Evolutionary conservation across 2,113 vertebrate genomes (phyloP), one percentile per base, ranked within the genome.

Genomic region (Prietella phreatophila): DNA sequence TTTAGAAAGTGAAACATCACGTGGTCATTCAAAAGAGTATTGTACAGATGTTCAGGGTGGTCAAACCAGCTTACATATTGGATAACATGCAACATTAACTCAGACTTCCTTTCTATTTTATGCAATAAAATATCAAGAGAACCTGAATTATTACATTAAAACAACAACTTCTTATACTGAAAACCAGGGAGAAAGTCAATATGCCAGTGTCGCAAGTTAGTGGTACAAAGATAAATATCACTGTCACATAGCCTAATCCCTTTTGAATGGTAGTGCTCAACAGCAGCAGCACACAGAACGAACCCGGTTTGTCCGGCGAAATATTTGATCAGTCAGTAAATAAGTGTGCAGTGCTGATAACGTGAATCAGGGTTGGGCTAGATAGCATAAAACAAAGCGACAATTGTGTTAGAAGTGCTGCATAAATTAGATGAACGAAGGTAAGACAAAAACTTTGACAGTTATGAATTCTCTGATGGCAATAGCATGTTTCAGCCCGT

Each of bases 371-470:
- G 71, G 36, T n/a, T 81, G 1, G 19, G 47, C 63, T 53, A 56
- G 22, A 81, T 69, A 61, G 27, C 6, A 10, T 25, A 8, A 84
- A 78, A 20, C 84, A 79, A 27, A 86, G 85, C 73, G 79, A 85
- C 69, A 76, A 33, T 8, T 55, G n/a, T 36, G 10, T 36, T 56
- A 58, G n/a, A 58, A 11, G 15, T 55, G 22, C 3, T 69, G 22
- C 19, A 22, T 47, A 67, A n/a, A 42, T 56, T 14, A 19, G 30
- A 71, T 6, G 17, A 67, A 13, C 8, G 30, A 9, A 71, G 17
- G 63, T 10, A 13, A 30, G 10, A 67, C n/a, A 61, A 22, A 60
- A 22, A 60, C 20, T 36, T 36, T 0, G 6, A 33, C 30, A 36
- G 67, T 36, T 71, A 55, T 27, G 25, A 80, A 22, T 61, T 81